Evolutionary conservation across 2,113 vertebrate species (phyloP).

Genomic region (Stercorarius parasiticus): DNA sequence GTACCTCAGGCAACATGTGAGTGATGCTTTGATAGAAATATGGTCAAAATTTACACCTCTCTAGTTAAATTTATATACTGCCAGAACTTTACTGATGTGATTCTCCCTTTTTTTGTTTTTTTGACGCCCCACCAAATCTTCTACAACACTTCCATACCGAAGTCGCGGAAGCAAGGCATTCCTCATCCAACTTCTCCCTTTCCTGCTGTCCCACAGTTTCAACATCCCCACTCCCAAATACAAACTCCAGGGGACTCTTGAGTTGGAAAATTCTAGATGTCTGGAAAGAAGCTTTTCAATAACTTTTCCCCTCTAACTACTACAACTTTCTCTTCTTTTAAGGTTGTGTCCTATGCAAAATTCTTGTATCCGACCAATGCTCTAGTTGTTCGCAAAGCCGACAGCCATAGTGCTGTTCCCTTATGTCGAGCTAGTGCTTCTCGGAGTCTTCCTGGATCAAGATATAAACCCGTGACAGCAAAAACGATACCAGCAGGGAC

Average conservation of each 20-base stretch:
- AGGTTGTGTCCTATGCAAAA: constrained; percentile 97
- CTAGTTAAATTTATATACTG: background rate
- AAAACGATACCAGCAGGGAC: constrained; percentile 78
- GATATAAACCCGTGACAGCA: constrained; percentile 75
- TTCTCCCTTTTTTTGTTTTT: background rate
- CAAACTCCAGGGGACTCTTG: background rate
- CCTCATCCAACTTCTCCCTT: background rate
- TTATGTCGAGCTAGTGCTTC: constrained; percentile 73
- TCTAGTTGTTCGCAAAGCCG: constrained; percentile 84
- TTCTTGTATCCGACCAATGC: constrained; percentile 95
- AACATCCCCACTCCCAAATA: background rate
- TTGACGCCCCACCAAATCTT: background rate
- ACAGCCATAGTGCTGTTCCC: constrained; percentile 73
- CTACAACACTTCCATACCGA: background rate
- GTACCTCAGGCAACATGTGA: background rate
- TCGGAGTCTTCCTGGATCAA: constrained; percentile 75
- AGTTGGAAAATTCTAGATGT: background rate
- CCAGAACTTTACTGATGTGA: background rate
- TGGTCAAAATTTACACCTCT: background rate
- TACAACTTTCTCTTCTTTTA: background rate
- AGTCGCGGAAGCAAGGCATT: background rate
- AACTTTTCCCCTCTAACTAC: background rate
- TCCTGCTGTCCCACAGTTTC: background rate
- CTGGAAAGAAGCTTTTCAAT: background rate
- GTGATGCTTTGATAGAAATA: background rate